phyloP scores from a whole-genome alignment of 2,797 vertebrate species.

The Sebastolobus altivelis region DNA sequence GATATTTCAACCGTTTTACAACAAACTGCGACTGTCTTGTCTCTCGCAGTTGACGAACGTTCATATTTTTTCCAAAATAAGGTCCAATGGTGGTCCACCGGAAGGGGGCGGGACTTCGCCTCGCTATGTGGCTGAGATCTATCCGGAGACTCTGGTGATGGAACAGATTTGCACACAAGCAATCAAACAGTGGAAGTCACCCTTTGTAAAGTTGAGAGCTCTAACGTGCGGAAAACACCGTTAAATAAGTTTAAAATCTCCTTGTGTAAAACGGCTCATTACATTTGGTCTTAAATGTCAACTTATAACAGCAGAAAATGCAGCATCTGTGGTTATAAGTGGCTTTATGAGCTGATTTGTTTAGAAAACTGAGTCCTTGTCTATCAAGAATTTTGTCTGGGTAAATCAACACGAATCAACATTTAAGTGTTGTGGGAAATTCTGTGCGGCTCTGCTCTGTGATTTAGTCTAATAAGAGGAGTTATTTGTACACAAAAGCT shows the following conservation, averaged over 20 bases:
- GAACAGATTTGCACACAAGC: slow-evolving; percentile 24
- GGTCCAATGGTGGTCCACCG: no score
- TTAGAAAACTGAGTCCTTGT: neutral
- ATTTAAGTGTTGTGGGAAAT: slow-evolving; percentile 2
- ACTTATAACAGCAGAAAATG: neutral
- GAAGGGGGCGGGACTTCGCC: no score
- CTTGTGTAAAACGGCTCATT: neutral
- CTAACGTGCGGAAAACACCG: neutral
- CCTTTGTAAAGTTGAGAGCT: slow-evolving; percentile 6
- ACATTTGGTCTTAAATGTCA: neutral
- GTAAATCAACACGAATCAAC: slow-evolving; percentile 10
- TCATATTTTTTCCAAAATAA: no score
- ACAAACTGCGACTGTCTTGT: no score
- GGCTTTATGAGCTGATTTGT: neutral
- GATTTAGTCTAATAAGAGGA: slow-evolving; percentile 17
- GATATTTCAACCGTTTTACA: no score
- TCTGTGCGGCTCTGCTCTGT: slow-evolving; percentile 13
- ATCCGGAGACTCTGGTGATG: slow-evolving; percentile 21
- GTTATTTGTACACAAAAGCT: slow-evolving; percentile 11
- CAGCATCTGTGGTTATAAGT: neutral
- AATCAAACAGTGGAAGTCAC: slow-evolving; percentile 6
- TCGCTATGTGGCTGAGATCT: neutral
- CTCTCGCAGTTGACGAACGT: no score
- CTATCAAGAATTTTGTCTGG: neutral
- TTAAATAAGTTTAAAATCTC: neutral